A percentile compares a stretch with the other conserved stretches of the same genome.
These are phyloP conservation scores for Liposcelis brunnea DNA, from an alignment of 2,888 invertebrate genomes.

Conservation along the genomic window DNA sequence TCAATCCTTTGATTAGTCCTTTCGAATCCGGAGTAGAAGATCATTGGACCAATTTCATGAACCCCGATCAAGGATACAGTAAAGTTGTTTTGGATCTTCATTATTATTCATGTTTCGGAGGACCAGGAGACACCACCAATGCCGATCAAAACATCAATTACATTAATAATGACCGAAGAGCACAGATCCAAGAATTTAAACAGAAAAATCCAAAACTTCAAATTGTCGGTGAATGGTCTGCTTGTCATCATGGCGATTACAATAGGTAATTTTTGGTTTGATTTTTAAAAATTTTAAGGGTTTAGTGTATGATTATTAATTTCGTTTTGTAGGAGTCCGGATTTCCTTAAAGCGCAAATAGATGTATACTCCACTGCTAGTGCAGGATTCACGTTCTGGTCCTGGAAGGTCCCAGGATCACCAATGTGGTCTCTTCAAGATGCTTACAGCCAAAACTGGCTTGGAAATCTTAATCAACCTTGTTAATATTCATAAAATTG, in stretches of 20 bases:
- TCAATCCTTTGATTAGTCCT: conserved; percentile 2
- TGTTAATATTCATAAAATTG: no score
- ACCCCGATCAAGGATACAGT: conserved; percentile 2
- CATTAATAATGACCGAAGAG: neutral
- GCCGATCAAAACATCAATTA: conserved; percentile 1
- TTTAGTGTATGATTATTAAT: no score
- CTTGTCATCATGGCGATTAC: conserved; percentile 2
- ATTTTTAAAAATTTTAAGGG: no score
- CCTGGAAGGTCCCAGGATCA: conserved; percentile 1
- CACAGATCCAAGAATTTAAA: neutral
- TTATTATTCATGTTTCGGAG: conserved; percentile 2
- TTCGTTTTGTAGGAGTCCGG: no score
- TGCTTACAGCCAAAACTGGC: no score
- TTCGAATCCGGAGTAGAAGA: neutral
- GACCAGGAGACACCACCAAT: neutral
- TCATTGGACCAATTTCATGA: conserved; percentile 2
- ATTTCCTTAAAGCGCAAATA: neutral
- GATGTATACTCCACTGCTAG: neutral
- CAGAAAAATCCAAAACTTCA: neutral
- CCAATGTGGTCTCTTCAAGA: no score
- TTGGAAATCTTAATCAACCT: no score
- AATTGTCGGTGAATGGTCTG: conserved; percentile 4
- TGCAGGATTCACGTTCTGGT: neutral
- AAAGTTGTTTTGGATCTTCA: conserved; percentile 3
- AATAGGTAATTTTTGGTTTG: no score